Evolutionary conservation across 1,140 invertebrate genomes (phyloP), one percentile per base, ranked within the genome.

Genomic region (Tetramorium simillimum): DNA sequence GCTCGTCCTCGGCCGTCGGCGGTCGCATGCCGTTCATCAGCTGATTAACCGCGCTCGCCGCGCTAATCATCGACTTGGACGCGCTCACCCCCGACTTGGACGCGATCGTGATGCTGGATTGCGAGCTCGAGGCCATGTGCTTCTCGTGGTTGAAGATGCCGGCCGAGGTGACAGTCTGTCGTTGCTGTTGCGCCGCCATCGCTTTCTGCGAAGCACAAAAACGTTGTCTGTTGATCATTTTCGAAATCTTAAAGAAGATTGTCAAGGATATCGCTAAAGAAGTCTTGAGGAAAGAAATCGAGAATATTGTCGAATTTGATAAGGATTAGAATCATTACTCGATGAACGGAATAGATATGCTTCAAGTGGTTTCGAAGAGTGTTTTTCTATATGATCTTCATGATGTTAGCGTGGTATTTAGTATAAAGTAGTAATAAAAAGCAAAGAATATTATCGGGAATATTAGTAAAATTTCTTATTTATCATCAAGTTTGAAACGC

Each of bases 91-190:
- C 97, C 69, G 97, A 96, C 7, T 97, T 97, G 90, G 98, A 97
- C 4, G 97, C 98, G 80, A 97, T 95, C 88, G 97, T 98, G 3
- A 97, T 97, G 92, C 98, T 97, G 3, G 96, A 96, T 14, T 96
- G 96, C 1, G 96, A 96, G n/a, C 96, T 96, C 4, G 97, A 96
- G 10, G 97, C 96, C 73, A 97, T 96, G 86, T 97, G 96, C 93
- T 98, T 96, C 93, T 98, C 97, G 90, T 98, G 97, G 92, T 97
- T 98, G 93, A 96, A 97, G 89, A 97, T 96, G 10, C 98, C 97
- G 73, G 97, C 96, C 14, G 97, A 96, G 0, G 97, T 98, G 77
- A 98, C 96, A 5, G 97, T 98, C 93, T 98, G 98, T 18, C 97
- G 96, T 89, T 98, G 97, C 92, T 99, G 97, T 86, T 98, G 97